phyloP scores from a whole-genome alignment of 2,797 vertebrate genomes.

The Champsocephalus gunnari region DNA sequence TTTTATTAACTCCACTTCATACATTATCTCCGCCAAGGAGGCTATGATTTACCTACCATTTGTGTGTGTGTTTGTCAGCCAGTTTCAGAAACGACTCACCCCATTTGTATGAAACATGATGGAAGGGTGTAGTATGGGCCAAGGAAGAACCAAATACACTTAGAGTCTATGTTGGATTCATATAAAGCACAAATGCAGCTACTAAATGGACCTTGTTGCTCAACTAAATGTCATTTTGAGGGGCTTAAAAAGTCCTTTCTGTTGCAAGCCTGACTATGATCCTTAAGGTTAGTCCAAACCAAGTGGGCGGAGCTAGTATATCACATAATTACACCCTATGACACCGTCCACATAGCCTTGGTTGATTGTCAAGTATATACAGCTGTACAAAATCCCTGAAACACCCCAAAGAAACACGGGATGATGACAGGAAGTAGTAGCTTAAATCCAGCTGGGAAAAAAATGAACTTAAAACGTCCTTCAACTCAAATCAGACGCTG shows the following conservation, averaged over 20 bases:
- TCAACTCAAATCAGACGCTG: neutral
- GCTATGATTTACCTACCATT: no score
- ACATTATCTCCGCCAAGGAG: no score
- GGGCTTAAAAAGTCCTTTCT: neutral
- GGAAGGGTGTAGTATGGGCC: no score
- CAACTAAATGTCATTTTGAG: neutral
- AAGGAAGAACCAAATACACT: no score
- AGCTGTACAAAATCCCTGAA: neutral
- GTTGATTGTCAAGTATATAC: neutral
- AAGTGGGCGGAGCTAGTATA: neutral
- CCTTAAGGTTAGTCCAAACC: neutral
- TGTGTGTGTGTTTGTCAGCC: no score
- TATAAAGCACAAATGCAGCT: neutral
- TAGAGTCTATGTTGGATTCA: neutral
- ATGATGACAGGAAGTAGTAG: no score
- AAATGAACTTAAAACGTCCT: neutral
- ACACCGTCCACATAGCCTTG: neutral
- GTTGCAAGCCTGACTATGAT: neutral
- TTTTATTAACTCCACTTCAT: neutral
- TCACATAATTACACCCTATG: neutral
- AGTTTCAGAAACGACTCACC: no score
- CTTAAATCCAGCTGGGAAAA: no score
- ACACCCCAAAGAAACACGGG: neutral
- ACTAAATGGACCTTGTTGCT: neutral
- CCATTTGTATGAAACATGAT: no score